Evolutionary conservation across 2,888 invertebrate species (phyloP), one percentile per base, ranked within the genome.

Genomic region (Hartigia nigra): DNA sequence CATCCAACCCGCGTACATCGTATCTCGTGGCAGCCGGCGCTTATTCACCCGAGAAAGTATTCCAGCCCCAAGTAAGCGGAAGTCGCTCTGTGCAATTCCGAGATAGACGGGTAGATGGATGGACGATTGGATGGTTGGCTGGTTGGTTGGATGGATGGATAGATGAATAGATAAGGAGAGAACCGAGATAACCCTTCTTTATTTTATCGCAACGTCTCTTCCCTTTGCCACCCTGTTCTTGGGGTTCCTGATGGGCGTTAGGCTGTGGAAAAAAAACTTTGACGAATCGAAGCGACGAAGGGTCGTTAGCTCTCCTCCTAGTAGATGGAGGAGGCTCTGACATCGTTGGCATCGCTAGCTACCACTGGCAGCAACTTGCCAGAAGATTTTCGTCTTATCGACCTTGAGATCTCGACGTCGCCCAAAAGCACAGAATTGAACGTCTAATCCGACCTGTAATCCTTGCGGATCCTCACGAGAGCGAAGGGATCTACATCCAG

Each of bases 391-490:
- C 14, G 55, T 55, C 23, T 23, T 55, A 55, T 55, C 55, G 55
- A 23, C 55, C 55, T 55, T 55, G 55, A 23, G 87, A 87, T 87
- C 86, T 84, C 85, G 85, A 87, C 86, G 86, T 84, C 78, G 79
- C 82, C 55, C 80, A 76, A 80, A 86, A 85, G 86, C 83, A 84
- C 82, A 81, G 84, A 85, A 87, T 88, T 82, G 86, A 84, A 79
- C 76, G 83, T 76, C 86, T 87, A 88, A 88, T 87, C 87, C 88
- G 76, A 81, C 74, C 81, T 83, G 86, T 88, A 89, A 89, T 88
- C 88, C 87, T 85, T 86, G 82, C 87, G 85, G 87, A 88, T 88
- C 87, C 86, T 81, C 78, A n/a, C 82, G 74, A 39, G 70, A 69
- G 79, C 12, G 34, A 75, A 79, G 82, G 82, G 83, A 83, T 85